Percentiles rank a stretch among this genome's conserved stretches.
Evolutionary conservation across 2,888 invertebrate species (phyloP).

Genomic region (Ochropleura plecta): DNA sequence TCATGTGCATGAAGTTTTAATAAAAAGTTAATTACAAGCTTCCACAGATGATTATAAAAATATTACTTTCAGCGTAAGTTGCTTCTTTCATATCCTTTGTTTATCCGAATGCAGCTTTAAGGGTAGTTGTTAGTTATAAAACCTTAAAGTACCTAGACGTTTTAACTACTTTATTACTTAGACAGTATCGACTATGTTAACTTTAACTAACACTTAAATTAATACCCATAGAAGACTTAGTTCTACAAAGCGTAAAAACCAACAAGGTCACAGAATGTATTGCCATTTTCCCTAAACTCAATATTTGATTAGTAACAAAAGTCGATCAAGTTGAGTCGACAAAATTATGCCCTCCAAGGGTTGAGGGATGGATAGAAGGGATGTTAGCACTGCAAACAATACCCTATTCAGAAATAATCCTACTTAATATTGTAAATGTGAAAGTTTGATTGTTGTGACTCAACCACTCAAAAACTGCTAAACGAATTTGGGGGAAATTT

Average conservation of each 20-base stretch:
- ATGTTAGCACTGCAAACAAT: conserved; percentile 24
- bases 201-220: conserved; percentile 9
- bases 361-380: neutral
- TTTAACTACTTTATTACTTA: neutral
- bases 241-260: conserved; percentile 8
- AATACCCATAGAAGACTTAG: conserved; percentile 7
- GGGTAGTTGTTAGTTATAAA: too few relatives aligned
- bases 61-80: too few relatives aligned
- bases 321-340: conserved; percentile 11
- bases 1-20: too few relatives aligned
- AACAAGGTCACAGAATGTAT: conserved; percentile 18
- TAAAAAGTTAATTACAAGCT: too few relatives aligned
- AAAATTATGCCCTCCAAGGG: conserved; percentile 17
- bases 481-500: neutral
- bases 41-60: too few relatives aligned
- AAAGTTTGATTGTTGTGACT: neutral
- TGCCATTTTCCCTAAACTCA: conserved; percentile 27
- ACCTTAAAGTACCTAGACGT: neutral
- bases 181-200: neutral
- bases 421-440: neutral
- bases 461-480: neutral
- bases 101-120: too few relatives aligned
- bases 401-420: conserved; percentile 31
- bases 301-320: conserved; percentile 53
- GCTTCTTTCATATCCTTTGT: too few relatives aligned